Conservation (phyloP, 2,113 vertebrate genomes). For the Ammospiza caudacuta region DNA sequence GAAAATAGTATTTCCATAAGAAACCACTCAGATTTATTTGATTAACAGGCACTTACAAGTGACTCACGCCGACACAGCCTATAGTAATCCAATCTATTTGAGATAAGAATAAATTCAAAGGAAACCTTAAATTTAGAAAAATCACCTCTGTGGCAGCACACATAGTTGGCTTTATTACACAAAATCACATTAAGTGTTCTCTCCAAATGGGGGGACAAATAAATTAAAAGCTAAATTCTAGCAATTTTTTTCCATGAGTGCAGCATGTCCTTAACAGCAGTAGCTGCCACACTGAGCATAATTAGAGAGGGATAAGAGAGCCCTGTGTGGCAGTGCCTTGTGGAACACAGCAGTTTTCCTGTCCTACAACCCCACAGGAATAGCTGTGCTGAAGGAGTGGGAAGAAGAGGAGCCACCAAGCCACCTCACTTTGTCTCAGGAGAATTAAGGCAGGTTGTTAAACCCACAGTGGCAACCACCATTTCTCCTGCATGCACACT, state of each 20-base stretch:
- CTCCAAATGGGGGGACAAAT: neutral
- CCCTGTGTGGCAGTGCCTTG: neutral
- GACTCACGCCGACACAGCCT: conserved; percentile 45
- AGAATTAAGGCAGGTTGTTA: neutral
- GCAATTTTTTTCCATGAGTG: neutral
- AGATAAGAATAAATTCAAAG: conserved; percentile 21
- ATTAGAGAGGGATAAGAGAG: neutral
- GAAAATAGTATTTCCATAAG: conserved; percentile 37
- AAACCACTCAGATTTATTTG: conserved; percentile 51
- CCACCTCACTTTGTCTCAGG: neutral
- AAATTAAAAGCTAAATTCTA: neutral
- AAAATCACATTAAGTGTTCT: neutral
- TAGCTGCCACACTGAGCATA: neutral
- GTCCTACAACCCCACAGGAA: neutral
- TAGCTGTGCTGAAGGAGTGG: neutral
- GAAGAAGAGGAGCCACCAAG: neutral
- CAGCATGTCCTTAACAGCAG: neutral
- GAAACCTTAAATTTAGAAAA: conserved; percentile 37
- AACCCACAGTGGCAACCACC: neutral
- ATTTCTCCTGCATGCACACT: neutral
- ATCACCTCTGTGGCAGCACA: neutral
- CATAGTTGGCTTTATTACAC: neutral
- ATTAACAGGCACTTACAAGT: conserved; percentile 57
- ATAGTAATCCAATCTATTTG: conserved; percentile 20
- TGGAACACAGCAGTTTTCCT: neutral